Conservation (phyloP, 1,140 invertebrate genomes). For the Nasonia longicornis region DNA sequence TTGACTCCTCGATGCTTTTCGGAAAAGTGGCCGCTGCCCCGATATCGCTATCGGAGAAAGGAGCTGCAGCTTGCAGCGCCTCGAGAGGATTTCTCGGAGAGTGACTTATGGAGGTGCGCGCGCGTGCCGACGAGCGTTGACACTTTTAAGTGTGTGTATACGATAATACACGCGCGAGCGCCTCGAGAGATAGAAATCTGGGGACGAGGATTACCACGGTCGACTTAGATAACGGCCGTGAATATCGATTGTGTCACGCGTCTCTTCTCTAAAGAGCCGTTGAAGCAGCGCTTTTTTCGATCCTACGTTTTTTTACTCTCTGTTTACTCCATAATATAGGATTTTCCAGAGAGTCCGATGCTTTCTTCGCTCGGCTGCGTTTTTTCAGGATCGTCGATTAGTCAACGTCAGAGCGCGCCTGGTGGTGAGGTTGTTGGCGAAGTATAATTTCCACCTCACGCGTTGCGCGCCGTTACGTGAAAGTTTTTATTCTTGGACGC, state of each 20-base stretch:
- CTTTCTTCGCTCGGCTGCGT: neutral
- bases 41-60: neutral
- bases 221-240: neutral
- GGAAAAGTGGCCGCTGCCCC: neutral
- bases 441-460: constrained; percentile 7
- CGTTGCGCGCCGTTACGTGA: neutral
- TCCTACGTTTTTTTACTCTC: neutral
- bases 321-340: neutral
- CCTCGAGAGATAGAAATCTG: neutral
- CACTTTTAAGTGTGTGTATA: neutral
- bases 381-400: neutral
- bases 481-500: neutral
- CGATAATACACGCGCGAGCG: neutral
- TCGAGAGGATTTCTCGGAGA: neutral
- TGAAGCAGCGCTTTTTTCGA: neutral
- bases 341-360: neutral
- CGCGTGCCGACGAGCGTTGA: neutral
- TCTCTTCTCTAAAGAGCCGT: neutral
- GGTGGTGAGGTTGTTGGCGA: neutral
- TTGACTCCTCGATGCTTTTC: neutral
- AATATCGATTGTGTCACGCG: too few species aligned
- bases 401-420: neutral
- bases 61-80: neutral
- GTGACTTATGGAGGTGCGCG: neutral
- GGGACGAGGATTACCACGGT: neutral